Evolutionary conservation across 2,797 vertebrate genomes (phyloP).

Genomic region (Tenualosa ilisha): DNA sequence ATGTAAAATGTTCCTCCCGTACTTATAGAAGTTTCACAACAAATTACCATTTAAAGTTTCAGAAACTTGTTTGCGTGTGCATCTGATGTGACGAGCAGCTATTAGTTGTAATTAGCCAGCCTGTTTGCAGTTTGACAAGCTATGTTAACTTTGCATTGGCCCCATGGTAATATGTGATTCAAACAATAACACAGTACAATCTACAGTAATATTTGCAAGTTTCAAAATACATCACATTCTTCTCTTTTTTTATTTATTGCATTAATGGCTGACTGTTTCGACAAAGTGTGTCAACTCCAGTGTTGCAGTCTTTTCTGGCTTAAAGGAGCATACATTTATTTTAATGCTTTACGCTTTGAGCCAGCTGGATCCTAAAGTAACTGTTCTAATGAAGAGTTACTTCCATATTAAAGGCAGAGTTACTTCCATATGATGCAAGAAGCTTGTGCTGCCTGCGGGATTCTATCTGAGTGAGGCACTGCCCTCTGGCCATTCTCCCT

Average conservation of each 20-base stretch:
- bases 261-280: not conserved
- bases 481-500: not conserved
- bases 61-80: not conserved
- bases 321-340: not conserved
- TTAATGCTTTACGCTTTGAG: not conserved
- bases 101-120: not conserved
- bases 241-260: not conserved
- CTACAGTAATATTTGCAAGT: not conserved
- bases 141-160: not conserved
- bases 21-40: not conserved
- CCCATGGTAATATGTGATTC: not conserved
- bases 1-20: not conserved
- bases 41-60: not conserved
- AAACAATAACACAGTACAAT: not conserved
- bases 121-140: not conserved
- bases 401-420: not conserved
- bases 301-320: not conserved
- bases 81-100: not conserved
- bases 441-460: not conserved
- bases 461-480: not conserved
- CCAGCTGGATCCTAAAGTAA: not conserved
- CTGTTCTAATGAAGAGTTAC: not conserved
- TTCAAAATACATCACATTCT: not conserved
- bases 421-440: not conserved
- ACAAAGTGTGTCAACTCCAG: not conserved